Evolutionary conservation across 2,113 vertebrate species (phyloP).

Genomic region (Hystrix cristata): DNA sequence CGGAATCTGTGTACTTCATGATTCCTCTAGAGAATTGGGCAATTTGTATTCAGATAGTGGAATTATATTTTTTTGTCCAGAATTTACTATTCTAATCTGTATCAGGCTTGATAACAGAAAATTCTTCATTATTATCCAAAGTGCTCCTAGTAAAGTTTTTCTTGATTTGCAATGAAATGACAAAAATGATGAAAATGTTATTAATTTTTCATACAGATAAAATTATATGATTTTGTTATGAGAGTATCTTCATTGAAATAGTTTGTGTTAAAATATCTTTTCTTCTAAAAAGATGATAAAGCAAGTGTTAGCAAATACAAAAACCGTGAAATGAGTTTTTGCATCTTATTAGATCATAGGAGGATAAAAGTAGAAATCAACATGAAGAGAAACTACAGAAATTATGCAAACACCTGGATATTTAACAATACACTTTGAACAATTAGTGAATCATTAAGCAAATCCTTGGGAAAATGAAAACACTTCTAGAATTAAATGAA

Average conservation of each 20-base stretch:
- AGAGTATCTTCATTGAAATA: neutral
- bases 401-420: neutral
- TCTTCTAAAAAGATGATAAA: neutral
- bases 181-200: slow-evolving; percentile 36
- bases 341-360: neutral
- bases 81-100: slow-evolving; percentile 4
- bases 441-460: neutral
- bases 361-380: neutral
- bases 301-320: neutral
- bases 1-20: slow-evolving; percentile 33
- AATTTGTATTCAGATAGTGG: slow-evolving; percentile 14
- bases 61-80: neutral
- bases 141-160: slow-evolving; percentile 1
- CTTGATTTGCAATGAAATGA: slow-evolving; percentile 42
- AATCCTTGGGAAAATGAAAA: neutral
- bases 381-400: neutral
- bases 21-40: neutral
- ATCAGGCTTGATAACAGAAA: neutral
- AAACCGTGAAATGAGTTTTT: neutral
- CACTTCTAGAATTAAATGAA: neutral
- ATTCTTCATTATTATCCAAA: neutral
- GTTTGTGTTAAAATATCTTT: slow-evolving; percentile 24
- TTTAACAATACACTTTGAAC: neutral
- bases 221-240: slow-evolving; percentile 43
- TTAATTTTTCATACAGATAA: slow-evolving; percentile 38